Percentiles rank a stretch among this genome's conserved stretches.
phyloP scores from a whole-genome alignment of 2,113 vertebrate genomes.

The Pristiophorus japonicus region DNA sequence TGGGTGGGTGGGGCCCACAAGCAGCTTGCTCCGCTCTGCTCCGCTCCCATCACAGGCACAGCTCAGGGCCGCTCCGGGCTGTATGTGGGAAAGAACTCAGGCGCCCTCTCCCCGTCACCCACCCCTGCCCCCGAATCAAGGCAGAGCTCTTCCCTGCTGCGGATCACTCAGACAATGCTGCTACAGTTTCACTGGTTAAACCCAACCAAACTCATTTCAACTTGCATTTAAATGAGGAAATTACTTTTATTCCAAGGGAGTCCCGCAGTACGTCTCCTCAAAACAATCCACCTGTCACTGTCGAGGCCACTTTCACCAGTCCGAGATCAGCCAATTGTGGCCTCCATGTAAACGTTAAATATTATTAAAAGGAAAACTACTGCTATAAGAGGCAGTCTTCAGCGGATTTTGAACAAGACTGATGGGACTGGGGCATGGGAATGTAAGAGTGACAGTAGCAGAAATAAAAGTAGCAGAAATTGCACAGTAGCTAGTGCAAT shows the following conservation, averaged over 20 bases:
- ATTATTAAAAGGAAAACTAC: not conserved
- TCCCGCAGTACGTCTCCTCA: constrained; percentile 11
- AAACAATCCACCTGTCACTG: constrained; percentile 25
- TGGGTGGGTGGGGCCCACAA: constrained; percentile 26
- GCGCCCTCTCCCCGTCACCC: too few species aligned
- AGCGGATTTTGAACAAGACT: not conserved
- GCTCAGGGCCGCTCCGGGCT: not conserved
- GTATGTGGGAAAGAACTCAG: not conserved
- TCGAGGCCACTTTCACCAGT: not conserved
- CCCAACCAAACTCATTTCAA: constrained; percentile 15
- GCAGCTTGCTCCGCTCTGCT: too few species aligned
- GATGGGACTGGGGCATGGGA: not conserved
- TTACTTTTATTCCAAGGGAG: not conserved
- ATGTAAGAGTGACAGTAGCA: not conserved
- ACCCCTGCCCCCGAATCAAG: not conserved
- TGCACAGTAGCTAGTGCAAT: not conserved
- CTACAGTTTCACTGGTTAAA: constrained; percentile 17
- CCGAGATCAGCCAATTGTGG: not conserved
- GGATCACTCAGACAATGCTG: not conserved
- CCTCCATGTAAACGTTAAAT: constrained; percentile 28
- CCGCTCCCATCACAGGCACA: not conserved
- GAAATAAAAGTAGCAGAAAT: not conserved
- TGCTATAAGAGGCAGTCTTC: not conserved
- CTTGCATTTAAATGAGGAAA: constrained; percentile 34
- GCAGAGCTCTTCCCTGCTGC: not conserved